These are phyloP conservation scores for Azemiops feae DNA, from an alignment of 2,113 vertebrate species.

Conservation along the genomic window DNA sequence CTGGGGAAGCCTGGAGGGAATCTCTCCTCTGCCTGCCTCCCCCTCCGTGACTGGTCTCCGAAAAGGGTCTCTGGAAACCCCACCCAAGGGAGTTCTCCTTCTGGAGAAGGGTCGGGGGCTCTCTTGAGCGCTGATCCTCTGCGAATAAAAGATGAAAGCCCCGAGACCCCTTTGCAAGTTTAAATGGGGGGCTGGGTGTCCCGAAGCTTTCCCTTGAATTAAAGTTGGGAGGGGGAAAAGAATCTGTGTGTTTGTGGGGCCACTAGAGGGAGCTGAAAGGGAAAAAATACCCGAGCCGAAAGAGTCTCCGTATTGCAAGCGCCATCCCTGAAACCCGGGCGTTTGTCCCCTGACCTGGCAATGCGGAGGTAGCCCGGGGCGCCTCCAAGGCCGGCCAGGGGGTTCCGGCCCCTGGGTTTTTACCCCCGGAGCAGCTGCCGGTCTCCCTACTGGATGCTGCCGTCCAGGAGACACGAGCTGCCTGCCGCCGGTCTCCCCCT, in stretches of 20 bases:
- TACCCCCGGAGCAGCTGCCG: no score
- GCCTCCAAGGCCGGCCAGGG: background rate
- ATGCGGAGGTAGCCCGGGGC: background rate
- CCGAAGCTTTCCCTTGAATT: background rate
- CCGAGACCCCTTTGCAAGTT: background rate
- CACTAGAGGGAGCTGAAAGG: constrained; percentile 67
- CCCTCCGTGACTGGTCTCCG: background rate
- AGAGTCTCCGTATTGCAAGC: fast-evolving
- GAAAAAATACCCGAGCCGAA: constrained; percentile 7
- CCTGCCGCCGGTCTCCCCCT: background rate
- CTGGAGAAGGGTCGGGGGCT: background rate
- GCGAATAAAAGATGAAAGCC: background rate
- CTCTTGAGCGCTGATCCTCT: background rate
- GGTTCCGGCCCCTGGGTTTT: background rate
- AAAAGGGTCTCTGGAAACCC: background rate
- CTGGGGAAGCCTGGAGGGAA: background rate
- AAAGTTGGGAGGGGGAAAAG: constrained; percentile 5
- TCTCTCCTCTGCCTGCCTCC: background rate
- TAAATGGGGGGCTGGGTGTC: background rate
- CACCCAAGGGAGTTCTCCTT: background rate
- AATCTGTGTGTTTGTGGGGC: constrained; percentile 47
- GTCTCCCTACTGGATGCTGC: no score
- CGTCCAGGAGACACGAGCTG: background rate
- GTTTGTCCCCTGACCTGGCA: background rate
- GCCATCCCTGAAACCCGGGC: constrained; percentile 3